phyloP scores from a whole-genome alignment of 2,888 invertebrate genomes.

The Amphipoea lucens region DNA sequence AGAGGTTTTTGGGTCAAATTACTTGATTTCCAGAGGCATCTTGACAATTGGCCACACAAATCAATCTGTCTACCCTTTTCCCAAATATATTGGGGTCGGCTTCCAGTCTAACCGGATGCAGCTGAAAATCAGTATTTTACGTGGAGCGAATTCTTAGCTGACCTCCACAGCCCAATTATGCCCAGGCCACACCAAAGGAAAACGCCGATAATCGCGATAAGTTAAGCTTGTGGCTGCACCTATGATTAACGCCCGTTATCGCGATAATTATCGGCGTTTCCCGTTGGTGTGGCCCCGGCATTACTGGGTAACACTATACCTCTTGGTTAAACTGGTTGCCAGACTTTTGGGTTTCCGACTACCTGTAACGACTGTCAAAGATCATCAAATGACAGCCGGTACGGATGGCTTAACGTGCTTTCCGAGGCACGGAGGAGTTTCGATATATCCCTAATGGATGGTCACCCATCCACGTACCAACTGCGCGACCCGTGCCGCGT shows the following conservation, averaged over 20 bases:
- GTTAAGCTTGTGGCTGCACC: too few relatives aligned
- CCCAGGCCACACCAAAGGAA: too few relatives aligned
- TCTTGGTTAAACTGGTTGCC: neutral
- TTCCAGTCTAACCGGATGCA: too few relatives aligned
- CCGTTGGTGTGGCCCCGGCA: too few relatives aligned
- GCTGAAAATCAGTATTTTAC: neutral
- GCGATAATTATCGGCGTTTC: too few relatives aligned
- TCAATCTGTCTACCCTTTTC: neutral
- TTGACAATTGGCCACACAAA: neutral
- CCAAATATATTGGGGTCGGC: neutral
- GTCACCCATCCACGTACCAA: neutral
- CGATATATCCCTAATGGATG: neutral
- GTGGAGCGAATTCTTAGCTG: neutral
- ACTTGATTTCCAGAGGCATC: neutral
- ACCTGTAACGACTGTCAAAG: neutral
- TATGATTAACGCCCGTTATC: too few relatives aligned
- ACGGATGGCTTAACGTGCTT: neutral
- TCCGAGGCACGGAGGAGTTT: neutral
- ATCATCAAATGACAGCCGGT: neutral
- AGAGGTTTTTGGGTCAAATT: neutral
- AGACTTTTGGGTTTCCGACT: neutral
- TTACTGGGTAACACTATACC: neutral
- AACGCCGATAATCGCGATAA: too few relatives aligned
- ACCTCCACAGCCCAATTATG: neutral
- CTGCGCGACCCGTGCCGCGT: neutral